phyloP scores from a whole-genome alignment of 2,888 invertebrate genomes.

The Leucoma salicis region DNA sequence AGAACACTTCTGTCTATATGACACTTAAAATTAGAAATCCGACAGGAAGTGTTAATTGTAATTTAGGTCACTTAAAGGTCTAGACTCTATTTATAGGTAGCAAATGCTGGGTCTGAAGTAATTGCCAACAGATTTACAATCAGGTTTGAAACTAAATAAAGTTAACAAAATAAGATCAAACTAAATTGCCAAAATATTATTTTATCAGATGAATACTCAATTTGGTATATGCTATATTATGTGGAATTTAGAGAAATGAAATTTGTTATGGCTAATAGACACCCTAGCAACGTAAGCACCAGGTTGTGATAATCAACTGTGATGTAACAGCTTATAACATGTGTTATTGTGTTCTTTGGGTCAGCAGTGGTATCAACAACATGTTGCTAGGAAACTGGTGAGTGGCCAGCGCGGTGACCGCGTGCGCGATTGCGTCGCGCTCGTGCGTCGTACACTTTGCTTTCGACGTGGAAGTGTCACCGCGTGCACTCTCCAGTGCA shows the following conservation, averaged over 20 bases:
- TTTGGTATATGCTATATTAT: conserved; percentile 14
- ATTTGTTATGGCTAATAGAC: conserved; percentile 53
- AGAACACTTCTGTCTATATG: conserved; percentile 54
- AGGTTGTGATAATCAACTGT: conserved; percentile 49
- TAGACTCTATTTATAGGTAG: conserved; percentile 47
- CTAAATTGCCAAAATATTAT: background rate
- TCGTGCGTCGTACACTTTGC: conserved; percentile 49
- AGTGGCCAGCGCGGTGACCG: conserved; percentile 49
- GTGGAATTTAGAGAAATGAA: conserved; percentile 30
- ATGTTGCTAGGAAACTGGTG: conserved; percentile 80
- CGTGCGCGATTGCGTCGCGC: conserved; percentile 53
- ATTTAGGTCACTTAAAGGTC: conserved; percentile 70
- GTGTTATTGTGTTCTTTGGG: conserved; percentile 77
- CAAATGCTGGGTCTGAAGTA: conserved; percentile 20
- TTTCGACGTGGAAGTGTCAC: conserved; percentile 68
- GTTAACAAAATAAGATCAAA: background rate
- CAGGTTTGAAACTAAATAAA: background rate
- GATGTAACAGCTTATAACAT: conserved; percentile 73
- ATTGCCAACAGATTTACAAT: conserved; percentile 10
- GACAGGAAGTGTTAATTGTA: conserved; percentile 59
- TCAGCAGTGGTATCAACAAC: conserved; percentile 77
- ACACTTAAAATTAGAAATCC: conserved; percentile 64
- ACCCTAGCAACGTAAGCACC: conserved; percentile 61
- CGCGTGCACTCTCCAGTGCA: conserved; percentile 66
- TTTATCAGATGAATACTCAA: conserved; percentile 32